Conservation (phyloP, 1,140 invertebrate genomes). For the Tetranychus cinnabarinus region DNA sequence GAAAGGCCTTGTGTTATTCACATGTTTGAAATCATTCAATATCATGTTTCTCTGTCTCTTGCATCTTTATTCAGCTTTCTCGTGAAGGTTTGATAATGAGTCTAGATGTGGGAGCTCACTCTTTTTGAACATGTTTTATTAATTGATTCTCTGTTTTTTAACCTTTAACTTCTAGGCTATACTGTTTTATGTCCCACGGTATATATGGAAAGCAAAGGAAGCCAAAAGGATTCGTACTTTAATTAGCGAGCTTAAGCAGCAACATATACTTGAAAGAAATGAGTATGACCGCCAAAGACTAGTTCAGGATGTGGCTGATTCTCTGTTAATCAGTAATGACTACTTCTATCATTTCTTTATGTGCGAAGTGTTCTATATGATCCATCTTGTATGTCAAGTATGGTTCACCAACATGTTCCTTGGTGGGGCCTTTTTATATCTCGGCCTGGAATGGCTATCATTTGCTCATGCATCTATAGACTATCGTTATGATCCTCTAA, state of each 20-base stretch:
- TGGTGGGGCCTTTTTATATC: slow-evolving; percentile 22
- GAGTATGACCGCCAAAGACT: neutral
- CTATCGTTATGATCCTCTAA: slow-evolving; percentile 26
- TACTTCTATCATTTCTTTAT: slow-evolving; percentile 57
- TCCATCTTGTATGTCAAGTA: neutral
- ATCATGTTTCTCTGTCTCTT: neutral
- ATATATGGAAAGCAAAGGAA: slow-evolving; percentile 38
- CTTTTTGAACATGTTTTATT: neutral
- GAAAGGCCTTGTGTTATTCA: too few relatives aligned
- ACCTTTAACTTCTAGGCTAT: slow-evolving; percentile 26
- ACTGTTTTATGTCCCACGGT: slow-evolving; percentile 31
- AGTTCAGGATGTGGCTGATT: neutral
- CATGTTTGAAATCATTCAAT: too few relatives aligned
- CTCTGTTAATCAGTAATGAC: neutral
- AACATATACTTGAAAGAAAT: neutral
- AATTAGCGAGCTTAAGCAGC: slow-evolving; percentile 12
- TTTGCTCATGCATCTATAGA: slow-evolving; percentile 57
- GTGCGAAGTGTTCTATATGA: slow-evolving; percentile 13
- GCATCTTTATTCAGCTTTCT: neutral
- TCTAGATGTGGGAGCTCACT: too few relatives aligned
- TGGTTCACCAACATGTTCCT: slow-evolving; percentile 19
- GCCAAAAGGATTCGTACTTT: slow-evolving; percentile 17
- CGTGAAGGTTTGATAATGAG: too few relatives aligned
- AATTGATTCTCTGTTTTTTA: neutral
- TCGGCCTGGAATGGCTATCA: slow-evolving; percentile 28